These are phyloP conservation scores for Syngnathus scovelli DNA, from an alignment of 2,113 vertebrate species.

Conservation along the genomic window DNA sequence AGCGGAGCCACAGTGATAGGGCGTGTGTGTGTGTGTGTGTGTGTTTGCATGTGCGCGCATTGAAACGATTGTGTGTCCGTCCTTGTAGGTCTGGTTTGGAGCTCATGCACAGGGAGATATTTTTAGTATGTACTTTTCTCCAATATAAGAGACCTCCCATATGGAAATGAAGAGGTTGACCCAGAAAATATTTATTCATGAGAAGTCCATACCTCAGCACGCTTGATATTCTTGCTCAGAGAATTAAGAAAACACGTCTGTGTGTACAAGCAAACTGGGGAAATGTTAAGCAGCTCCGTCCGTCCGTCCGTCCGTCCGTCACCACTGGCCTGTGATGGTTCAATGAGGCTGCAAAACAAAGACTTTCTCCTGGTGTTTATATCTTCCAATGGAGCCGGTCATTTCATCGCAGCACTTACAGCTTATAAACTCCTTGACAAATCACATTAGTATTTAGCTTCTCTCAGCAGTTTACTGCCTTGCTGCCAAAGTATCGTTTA, in stretches of 20 bases:
- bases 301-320: too few species aligned
- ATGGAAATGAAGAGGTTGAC: slow-evolving; percentile 52
- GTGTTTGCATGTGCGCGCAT: slow-evolving; percentile 25
- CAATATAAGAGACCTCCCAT: slow-evolving; percentile 51
- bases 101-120: slow-evolving; percentile 46
- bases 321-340: slow-evolving; percentile 35
- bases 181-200: slow-evolving; percentile 58
- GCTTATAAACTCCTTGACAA: slow-evolving; percentile 71
- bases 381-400: slow-evolving; percentile 56
- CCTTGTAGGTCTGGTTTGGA: slow-evolving; percentile 40
- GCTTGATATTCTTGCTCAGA: slow-evolving; percentile 17
- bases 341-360: slow-evolving; percentile 56
- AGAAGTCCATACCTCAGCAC: slow-evolving; percentile 43
- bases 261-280: slow-evolving; percentile 8
- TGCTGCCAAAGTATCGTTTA: slow-evolving; percentile 70
- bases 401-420: slow-evolving; percentile 76
- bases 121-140: slow-evolving; percentile 51
- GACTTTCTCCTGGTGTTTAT: slow-evolving; percentile 61
- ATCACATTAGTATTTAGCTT: slow-evolving; percentile 74
- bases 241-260: slow-evolving; percentile 12
- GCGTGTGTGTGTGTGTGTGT: slow-evolving; percentile 36
- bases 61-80: slow-evolving; percentile 23
- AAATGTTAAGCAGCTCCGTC: slow-evolving; percentile 49
- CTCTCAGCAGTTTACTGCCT: slow-evolving; percentile 70
- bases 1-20: slow-evolving; percentile 60